phyloP scores from a whole-genome alignment of 2,888 invertebrate species.

The Hesperia comma region DNA sequence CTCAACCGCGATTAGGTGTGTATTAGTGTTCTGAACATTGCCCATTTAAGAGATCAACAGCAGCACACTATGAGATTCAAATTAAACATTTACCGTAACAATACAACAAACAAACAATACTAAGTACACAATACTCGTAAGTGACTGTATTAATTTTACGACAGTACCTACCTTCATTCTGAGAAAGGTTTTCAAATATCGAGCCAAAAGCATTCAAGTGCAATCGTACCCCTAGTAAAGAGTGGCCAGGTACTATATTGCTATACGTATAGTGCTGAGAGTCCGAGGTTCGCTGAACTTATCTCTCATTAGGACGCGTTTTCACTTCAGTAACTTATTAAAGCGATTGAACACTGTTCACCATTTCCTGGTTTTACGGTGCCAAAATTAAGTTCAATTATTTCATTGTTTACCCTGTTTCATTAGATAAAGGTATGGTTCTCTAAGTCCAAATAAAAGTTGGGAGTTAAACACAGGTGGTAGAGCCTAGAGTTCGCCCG shows the following conservation, averaged over 20 bases:
- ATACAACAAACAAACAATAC: too few relatives aligned
- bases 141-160: neutral
- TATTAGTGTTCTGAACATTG: too few relatives aligned
- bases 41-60: too few relatives aligned
- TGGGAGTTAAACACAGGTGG: too few relatives aligned
- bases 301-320: slow-evolving; percentile 13
- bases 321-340: neutral
- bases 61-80: too few relatives aligned
- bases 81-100: too few relatives aligned
- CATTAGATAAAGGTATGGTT: too few relatives aligned
- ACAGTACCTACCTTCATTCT: slow-evolving; percentile 8
- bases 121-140: neutral
- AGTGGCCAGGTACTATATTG: slow-evolving; percentile 18
- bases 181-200: slow-evolving; percentile 31
- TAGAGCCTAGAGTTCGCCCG: too few relatives aligned
- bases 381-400: neutral
- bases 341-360: neutral
- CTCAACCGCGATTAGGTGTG: too few relatives aligned
- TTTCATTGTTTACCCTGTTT: neutral
- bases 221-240: slow-evolving; percentile 4
- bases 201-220: slow-evolving; percentile 22
- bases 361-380: neutral
- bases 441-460: too few relatives aligned
- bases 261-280: slow-evolving; percentile 15
- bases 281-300: slow-evolving; percentile 38